Evolutionary conservation across 2,888 invertebrate species (phyloP).

Genomic region (Caenorhabditis imperialis): DNA sequence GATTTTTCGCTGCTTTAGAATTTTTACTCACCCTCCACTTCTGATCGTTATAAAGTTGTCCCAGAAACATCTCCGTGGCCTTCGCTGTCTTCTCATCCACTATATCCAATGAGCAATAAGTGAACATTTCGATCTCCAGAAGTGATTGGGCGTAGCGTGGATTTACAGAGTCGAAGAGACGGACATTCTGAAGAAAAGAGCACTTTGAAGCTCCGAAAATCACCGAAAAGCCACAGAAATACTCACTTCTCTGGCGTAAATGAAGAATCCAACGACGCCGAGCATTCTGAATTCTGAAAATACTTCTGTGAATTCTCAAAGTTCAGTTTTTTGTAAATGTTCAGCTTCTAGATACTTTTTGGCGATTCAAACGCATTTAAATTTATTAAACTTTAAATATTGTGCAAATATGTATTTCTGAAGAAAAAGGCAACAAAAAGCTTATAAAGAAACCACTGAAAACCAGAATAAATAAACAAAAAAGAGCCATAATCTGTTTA

Average conservation of each 20-base stretch:
- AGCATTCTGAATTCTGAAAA: conserved; percentile 24
- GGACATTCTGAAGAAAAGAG: conserved; percentile 60
- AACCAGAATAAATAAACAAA: conserved; percentile 32
- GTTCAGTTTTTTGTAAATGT: background rate
- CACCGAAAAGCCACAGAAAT: background rate
- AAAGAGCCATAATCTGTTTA: no score
- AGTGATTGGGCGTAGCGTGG: conserved; percentile 51
- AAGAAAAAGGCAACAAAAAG: conserved; percentile 2
- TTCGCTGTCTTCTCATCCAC: conserved; percentile 70
- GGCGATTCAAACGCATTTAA: background rate
- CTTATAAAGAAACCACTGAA: conserved; percentile 19
- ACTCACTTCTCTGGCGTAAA: conserved; percentile 48
- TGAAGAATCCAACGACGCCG: conserved; percentile 54
- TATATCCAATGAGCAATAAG: conserved; percentile 73
- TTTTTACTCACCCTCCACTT: conserved; percentile 60
- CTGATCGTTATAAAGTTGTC: conserved; percentile 67
- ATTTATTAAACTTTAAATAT: background rate
- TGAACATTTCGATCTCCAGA: conserved; percentile 69
- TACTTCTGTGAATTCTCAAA: conserved; percentile 8
- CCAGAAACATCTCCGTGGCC: conserved; percentile 64
- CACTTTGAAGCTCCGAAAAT: background rate
- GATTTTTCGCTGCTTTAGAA: background rate
- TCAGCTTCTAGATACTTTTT: background rate
- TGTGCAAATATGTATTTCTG: conserved; percentile 2
- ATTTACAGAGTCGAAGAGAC: conserved; percentile 64